Percentiles rank a stretch among this genome's conserved stretches.
Conservation (phyloP, 2,888 invertebrate species). For the Pollenia angustigena region DNA sequence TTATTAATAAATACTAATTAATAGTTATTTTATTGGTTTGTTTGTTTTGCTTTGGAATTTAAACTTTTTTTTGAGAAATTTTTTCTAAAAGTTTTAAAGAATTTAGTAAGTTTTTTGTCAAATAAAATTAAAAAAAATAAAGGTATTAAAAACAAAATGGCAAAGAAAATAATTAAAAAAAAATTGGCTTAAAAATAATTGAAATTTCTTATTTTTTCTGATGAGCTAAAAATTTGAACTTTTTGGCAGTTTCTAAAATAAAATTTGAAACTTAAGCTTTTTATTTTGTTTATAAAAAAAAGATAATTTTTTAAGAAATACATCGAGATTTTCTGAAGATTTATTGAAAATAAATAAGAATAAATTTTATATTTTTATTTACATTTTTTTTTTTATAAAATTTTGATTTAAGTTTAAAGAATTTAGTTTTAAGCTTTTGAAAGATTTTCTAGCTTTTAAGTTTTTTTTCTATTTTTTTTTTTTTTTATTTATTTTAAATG, state of each 20-base stretch:
- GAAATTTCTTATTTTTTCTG: constrained; percentile 10
- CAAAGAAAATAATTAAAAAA: not conserved
- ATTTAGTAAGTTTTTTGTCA: too few relatives aligned
- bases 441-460: not conserved
- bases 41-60: constrained; percentile 68
- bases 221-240: constrained; percentile 48
- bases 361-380: constrained; percentile 41
- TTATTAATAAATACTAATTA: constrained; percentile 19
- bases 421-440: constrained; percentile 14
- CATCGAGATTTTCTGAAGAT: constrained; percentile 28
- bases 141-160: not conserved
- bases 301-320: constrained; percentile 9
- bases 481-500: constrained; percentile 56
- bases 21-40: constrained; percentile 41
- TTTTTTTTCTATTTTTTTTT: constrained; percentile 30
- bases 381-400: constrained; percentile 14
- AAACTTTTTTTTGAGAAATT: not conserved
- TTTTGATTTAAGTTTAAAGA: constrained; percentile 54
- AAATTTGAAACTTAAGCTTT: constrained; percentile 20
- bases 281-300: not conserved
- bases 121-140: too few relatives aligned
- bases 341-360: not conserved
- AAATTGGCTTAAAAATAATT: not conserved
- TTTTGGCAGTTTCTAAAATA: constrained; percentile 44
- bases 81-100: too few relatives aligned